These are phyloP conservation scores for Sesia apiformis DNA, from an alignment of 2,888 invertebrate species.

Conservation along the genomic window DNA sequence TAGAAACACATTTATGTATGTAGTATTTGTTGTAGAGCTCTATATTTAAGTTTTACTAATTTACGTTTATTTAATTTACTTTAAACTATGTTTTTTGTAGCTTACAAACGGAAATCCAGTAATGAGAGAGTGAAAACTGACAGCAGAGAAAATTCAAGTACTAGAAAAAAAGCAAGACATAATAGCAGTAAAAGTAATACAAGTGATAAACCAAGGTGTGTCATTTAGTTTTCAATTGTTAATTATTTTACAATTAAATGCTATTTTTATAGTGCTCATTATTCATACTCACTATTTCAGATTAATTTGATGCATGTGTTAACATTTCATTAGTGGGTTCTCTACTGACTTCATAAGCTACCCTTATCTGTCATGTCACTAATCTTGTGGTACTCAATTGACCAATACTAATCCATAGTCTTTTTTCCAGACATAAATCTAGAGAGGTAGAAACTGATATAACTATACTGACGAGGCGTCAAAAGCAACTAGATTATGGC, in stretches of 20 bases:
- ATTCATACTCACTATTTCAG: background rate
- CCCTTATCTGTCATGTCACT: too few relatives aligned
- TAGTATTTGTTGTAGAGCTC: background rate
- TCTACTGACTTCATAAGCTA: too few relatives aligned
- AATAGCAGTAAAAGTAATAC: background rate
- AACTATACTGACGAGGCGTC: constrained; percentile 80
- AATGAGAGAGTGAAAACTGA: background rate
- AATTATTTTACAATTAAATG: background rate
- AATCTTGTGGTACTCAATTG: too few relatives aligned
- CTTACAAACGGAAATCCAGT: background rate
- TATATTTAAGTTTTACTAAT: background rate
- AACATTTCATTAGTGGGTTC: background rate
- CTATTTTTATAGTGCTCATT: background rate
- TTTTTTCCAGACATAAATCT: constrained; percentile 3
- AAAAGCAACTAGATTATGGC: constrained; percentile 96
- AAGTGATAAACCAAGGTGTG: background rate
- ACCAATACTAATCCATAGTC: background rate
- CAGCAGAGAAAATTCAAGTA: constrained; percentile 25
- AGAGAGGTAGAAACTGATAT: constrained; percentile 81
- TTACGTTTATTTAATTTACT: background rate
- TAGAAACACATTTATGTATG: background rate
- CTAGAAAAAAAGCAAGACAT: constrained; percentile 20
- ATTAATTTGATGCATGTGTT: background rate
- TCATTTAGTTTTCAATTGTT: background rate
- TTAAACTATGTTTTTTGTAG: background rate